These are phyloP conservation scores for Pseudolycoriella hygida DNA, from an alignment of 2,888 invertebrate species.

Conservation along the genomic window DNA sequence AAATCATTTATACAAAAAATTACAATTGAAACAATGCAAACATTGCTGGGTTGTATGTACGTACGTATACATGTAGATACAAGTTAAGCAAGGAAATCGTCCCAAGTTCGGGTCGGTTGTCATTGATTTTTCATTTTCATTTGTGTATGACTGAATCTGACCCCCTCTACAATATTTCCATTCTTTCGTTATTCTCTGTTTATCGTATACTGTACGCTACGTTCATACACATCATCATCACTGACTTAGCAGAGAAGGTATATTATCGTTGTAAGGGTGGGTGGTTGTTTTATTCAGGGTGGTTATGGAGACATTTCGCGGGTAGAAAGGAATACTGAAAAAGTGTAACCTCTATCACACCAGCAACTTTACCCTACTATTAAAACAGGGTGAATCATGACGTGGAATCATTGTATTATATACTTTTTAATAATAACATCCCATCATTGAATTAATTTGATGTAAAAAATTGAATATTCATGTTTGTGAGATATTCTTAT, in stretches of 20 bases:
- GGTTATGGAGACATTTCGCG: conserved; percentile 5
- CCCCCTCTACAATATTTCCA: not conserved
- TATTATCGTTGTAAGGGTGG: conserved; percentile 2
- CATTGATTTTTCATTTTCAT: conserved; percentile 14
- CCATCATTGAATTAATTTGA: no score
- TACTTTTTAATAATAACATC: no score
- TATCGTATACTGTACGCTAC: not conserved
- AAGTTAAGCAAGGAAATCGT: no score
- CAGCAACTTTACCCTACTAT: no score
- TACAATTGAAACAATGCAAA: not conserved
- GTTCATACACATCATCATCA: not conserved
- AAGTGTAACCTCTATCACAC: no score
- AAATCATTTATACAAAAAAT: not conserved
- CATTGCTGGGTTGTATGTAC: not conserved
- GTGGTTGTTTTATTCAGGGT: conserved; percentile 8
- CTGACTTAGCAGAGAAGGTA: no score
- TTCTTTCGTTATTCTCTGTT: not conserved
- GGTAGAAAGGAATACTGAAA: not conserved
- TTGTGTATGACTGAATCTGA: conserved; percentile 8
- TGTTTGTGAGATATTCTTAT: no score
- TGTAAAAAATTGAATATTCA: no score
- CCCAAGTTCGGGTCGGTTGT: conserved; percentile 7
- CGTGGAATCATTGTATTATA: no score
- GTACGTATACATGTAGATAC: no score
- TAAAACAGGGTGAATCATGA: no score